Evolutionary conservation across 1,140 invertebrate species (phyloP).

Genomic region (Caenorhabditis brenneri): DNA sequence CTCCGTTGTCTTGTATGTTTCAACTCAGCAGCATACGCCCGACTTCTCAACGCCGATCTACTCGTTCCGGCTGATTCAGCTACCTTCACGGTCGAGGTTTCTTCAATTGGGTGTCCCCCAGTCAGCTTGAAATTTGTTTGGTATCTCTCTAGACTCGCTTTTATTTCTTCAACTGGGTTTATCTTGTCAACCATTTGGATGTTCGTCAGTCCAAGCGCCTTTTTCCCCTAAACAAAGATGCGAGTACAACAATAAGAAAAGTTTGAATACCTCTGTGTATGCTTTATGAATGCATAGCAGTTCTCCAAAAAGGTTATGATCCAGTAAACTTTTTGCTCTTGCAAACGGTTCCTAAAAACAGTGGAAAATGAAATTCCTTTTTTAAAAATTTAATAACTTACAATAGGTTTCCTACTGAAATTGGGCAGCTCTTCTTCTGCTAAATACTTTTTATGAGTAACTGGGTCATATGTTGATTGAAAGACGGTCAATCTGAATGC

Average conservation of each 20-base stretch:
- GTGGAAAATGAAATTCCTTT: background rate
- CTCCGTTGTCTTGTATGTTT: slow-evolving; percentile 18
- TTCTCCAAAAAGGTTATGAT: background rate
- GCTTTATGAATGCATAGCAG: background rate
- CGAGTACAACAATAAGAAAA: too few species aligned
- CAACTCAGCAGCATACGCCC: background rate
- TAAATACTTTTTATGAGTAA: background rate
- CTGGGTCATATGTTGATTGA: slow-evolving; percentile 8
- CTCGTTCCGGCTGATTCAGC: background rate
- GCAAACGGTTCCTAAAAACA: background rate
- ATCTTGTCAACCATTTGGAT: background rate
- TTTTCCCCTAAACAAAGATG: background rate
- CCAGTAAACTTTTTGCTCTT: background rate
- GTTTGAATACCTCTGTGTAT: background rate
- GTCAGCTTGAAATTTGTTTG: background rate
- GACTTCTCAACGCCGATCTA: background rate
- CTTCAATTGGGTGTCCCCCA: background rate
- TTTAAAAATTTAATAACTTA: background rate
- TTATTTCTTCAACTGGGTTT: background rate
- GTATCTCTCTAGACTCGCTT: background rate
- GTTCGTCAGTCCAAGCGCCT: background rate
- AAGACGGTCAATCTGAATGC: background rate
- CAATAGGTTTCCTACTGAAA: background rate
- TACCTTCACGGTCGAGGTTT: background rate
- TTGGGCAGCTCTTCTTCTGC: background rate